Evolutionary conservation across 30 jellyfish, hydroid and myxozoan genomes (phyloP).

Genomic region (Chrysaora quinquecirrha): DNA sequence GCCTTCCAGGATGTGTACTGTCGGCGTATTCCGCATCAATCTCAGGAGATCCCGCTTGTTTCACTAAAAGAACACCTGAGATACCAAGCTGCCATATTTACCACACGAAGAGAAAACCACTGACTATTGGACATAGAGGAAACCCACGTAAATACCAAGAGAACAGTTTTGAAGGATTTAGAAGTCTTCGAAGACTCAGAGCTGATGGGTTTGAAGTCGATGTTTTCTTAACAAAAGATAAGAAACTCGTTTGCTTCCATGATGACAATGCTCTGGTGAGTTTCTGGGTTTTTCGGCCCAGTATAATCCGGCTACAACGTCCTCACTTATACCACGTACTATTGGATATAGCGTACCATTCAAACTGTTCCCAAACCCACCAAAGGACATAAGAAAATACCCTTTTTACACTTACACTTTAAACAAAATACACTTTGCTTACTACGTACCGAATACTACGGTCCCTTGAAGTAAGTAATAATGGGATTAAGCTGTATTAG

Average conservation of each 20-base stretch:
- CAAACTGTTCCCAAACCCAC: neutral
- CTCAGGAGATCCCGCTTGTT: conserved; percentile 35
- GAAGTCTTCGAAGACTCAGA: conserved; percentile 27
- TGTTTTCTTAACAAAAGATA: conserved; percentile 72
- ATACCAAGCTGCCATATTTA: conserved; percentile 76
- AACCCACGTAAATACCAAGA: conserved; percentile 72
- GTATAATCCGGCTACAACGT: neutral
- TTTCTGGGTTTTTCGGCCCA: neutral
- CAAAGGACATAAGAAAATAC: neutral
- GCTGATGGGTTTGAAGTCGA: conserved; percentile 85
- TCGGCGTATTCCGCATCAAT: too few relatives aligned
- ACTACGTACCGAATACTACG: too few relatives aligned
- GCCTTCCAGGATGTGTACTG: too few relatives aligned
- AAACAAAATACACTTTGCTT: neutral
- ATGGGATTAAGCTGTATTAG: too few relatives aligned
- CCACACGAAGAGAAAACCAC: conserved; percentile 63
- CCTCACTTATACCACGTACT: neutral
- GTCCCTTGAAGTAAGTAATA: too few relatives aligned
- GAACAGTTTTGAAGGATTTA: conserved; percentile 79
- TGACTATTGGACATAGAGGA: conserved; percentile 87
- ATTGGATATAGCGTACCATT: neutral
- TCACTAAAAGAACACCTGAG: conserved; percentile 18
- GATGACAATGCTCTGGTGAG: conserved; percentile 64
- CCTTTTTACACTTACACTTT: neutral
- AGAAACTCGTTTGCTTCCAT: conserved; percentile 75